A percentile compares a stretch with the other conserved stretches of the same genome.
These are phyloP conservation scores for Helicoverpa assulta DNA, from an alignment of 2,888 invertebrate genomes.

Conservation along the genomic window DNA sequence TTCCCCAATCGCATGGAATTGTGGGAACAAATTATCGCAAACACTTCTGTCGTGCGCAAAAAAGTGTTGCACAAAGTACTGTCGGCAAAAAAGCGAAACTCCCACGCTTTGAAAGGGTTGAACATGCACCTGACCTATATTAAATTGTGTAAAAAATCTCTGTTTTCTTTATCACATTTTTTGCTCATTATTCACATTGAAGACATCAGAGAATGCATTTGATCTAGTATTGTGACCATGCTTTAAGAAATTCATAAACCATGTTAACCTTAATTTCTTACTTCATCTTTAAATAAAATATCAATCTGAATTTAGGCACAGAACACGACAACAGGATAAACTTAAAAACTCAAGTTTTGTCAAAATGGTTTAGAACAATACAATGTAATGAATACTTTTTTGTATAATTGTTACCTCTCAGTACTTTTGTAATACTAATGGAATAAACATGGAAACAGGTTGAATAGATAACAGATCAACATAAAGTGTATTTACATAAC, in stretches of 20 bases:
- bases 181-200: conserved; percentile 83
- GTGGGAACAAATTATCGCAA: conserved; percentile 90
- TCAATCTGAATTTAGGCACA: background rate
- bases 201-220: conserved; percentile 76
- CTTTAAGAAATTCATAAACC: conserved; percentile 23
- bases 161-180: conserved; percentile 84
- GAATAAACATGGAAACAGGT: conserved; percentile 40
- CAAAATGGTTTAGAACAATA: background rate
- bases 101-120: conserved; percentile 89
- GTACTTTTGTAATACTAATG: background rate
- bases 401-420: background rate
- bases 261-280: background rate
- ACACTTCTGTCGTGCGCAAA: conserved; percentile 83
- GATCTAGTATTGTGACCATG: conserved; percentile 72
- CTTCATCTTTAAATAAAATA: background rate
- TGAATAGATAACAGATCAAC: conserved; percentile 53
- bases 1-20: conserved; percentile 82
- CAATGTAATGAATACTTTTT: background rate
- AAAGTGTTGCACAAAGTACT: conserved; percentile 84
- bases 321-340: no score
- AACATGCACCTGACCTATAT: conserved; percentile 90
- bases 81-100: conserved; percentile 79
- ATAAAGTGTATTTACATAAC: conserved; percentile 53
- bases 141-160: conserved; percentile 78
- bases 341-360: background rate